A percentile compares a stretch with the other conserved stretches of the same genome.
Evolutionary conservation across 2,113 vertebrate genomes (phyloP).

Genomic region (Vombatus ursinus): DNA sequence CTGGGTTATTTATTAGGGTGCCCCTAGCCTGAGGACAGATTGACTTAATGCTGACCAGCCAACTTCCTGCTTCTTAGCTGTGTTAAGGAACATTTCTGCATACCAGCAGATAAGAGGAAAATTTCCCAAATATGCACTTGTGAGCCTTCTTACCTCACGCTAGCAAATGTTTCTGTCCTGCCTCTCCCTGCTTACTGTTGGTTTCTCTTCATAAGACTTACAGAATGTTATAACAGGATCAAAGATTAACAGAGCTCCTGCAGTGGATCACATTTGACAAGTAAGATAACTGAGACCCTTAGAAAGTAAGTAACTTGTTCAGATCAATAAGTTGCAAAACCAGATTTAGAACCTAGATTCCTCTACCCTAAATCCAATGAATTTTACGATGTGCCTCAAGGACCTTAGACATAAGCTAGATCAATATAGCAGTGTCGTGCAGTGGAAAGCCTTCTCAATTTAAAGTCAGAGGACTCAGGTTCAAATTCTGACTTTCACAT

Average conservation of each 20-base stretch:
- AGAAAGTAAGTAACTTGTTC: not conserved
- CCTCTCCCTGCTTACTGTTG: not conserved
- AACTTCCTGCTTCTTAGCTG: not conserved
- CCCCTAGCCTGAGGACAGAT: not conserved
- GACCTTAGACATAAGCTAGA: not conserved
- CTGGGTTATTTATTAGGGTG: not conserved
- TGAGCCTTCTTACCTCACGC: not conserved
- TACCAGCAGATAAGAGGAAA: slow-evolving; percentile 51
- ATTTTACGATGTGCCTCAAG: not conserved
- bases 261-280: not conserved
- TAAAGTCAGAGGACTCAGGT: not conserved
- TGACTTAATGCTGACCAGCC: not conserved
- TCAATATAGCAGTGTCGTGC: not conserved
- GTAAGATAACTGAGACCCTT: not conserved
- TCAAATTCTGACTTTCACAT: not conserved
- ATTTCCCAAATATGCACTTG: slow-evolving; percentile 43
- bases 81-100: slow-evolving; percentile 40
- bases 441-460: not conserved
- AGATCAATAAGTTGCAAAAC: not conserved
- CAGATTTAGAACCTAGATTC: not conserved
- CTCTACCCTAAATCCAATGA: not conserved
- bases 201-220: not conserved
- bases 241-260: not conserved
- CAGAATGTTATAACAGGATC: not conserved
- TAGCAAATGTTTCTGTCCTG: not conserved